These are phyloP conservation scores for Formicarius rufipectus DNA, from an alignment of 2,113 vertebrate genomes.

Conservation along the genomic window DNA sequence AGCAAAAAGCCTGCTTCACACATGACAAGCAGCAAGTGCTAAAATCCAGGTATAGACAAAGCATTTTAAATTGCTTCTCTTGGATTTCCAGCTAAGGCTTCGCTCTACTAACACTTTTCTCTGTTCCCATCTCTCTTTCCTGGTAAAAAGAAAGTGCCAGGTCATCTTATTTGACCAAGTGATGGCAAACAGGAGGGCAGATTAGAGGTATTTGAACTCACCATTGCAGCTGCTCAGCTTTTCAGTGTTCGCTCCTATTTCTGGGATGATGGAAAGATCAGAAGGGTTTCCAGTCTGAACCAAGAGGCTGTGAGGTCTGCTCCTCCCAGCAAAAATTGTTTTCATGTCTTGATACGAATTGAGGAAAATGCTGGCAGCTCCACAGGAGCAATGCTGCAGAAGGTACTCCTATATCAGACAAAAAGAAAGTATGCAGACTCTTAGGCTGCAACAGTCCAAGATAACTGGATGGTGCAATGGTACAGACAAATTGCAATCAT, in stretches of 20 bases:
- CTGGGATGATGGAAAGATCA: slow-evolving; percentile 85
- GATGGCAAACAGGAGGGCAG: not conserved
- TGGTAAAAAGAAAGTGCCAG: not conserved
- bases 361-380: slow-evolving; percentile 72
- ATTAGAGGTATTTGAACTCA: not conserved
- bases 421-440: not conserved
- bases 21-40: not conserved
- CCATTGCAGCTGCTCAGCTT: slow-evolving; percentile 47
- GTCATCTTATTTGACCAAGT: not conserved
- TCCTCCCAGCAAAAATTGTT: slow-evolving; percentile 59
- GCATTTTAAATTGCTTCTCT: not conserved
- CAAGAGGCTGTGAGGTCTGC: slow-evolving; percentile 72
- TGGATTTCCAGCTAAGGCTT: not conserved
- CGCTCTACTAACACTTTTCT: not conserved
- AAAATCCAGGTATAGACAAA: not conserved
- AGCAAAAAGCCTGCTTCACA: not conserved
- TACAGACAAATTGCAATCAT: not conserved
- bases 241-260: slow-evolving; percentile 69
- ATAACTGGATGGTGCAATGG: fast-evolving
- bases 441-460: not conserved
- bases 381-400: slow-evolving; percentile 83
- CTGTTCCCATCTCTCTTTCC: not conserved
- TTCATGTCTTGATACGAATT: slow-evolving; percentile 75
- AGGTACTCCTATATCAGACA: slow-evolving; percentile 78
- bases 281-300: slow-evolving; percentile 77